phyloP scores from a whole-genome alignment of 1,140 invertebrate genomes.

The Nilaparvata lugens region DNA sequence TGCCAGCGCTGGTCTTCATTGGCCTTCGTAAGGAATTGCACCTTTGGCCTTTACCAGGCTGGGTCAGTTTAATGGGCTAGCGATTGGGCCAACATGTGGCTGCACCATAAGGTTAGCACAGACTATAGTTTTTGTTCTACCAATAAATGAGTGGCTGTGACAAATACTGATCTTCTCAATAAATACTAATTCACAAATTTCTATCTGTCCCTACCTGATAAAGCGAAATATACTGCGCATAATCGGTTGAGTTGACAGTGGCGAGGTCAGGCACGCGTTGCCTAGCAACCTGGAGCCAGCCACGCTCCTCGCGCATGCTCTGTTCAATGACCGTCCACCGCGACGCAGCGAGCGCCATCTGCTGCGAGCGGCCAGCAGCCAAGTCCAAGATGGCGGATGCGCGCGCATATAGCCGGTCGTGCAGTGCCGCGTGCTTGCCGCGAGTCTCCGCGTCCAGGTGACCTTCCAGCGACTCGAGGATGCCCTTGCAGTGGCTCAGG shows the following conservation, averaged over 20 bases:
- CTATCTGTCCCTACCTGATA: conserved; percentile 45
- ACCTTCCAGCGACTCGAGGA: conserved; percentile 73
- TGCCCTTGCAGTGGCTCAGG: conserved; percentile 70
- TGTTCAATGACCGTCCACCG: conserved; percentile 71
- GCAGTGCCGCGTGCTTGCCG: conserved; percentile 58
- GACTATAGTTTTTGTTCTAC: too few relatives aligned
- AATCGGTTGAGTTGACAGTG: conserved; percentile 66
- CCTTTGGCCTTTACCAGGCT: too few relatives aligned
- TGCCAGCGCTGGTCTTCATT: too few relatives aligned
- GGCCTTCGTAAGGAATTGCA: too few relatives aligned
- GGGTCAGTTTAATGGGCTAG: too few relatives aligned
- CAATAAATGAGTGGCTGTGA: too few relatives aligned
- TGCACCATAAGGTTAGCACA: too few relatives aligned
- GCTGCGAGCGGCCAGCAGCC: conserved; percentile 64
- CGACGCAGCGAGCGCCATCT: conserved; percentile 71
- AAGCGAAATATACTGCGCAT: conserved; percentile 71
- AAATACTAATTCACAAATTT: too few relatives aligned
- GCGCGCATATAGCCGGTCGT: conserved; percentile 60
- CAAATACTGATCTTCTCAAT: too few relatives aligned
- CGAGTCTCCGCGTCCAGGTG: conserved; percentile 71
- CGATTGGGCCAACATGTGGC: too few relatives aligned
- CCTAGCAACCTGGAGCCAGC: conserved; percentile 70
- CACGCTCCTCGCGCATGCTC: conserved; percentile 67
- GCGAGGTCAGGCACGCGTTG: conserved; percentile 69
- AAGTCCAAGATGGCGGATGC: conserved; percentile 65